phyloP scores from a whole-genome alignment of 92 coral and sea anemone genomes.

The Isaurus tuberculatus region DNA sequence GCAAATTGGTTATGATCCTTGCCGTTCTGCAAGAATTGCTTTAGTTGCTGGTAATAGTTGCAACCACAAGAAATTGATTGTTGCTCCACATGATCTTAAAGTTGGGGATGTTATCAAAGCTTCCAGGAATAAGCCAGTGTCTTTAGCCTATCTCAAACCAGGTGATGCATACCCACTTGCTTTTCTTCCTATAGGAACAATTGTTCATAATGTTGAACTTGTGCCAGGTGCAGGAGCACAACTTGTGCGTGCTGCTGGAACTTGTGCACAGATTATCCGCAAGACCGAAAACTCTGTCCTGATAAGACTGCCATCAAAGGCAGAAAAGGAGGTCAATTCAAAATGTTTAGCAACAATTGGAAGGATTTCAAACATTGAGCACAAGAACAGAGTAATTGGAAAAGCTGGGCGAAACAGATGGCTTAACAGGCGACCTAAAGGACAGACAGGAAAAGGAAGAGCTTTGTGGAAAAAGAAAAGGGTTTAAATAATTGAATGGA shows the following conservation, averaged over 20 bases:
- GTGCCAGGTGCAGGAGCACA: conserved; percentile 95
- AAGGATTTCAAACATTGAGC: conserved; percentile 93
- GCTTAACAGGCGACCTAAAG: conserved; percentile 95
- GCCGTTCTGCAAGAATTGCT: conserved; percentile 96
- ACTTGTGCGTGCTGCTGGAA: conserved; percentile 95
- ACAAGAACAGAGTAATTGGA: conserved; percentile 91
- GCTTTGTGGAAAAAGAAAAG: conserved; percentile 97
- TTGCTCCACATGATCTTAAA: conserved; percentile 91
- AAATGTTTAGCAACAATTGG: conserved; percentile 92
- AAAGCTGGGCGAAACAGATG: conserved; percentile 98
- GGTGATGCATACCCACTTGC: conserved; percentile 97
- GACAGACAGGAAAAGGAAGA: conserved; percentile 95
- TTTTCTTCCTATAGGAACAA: conserved; percentile 86
- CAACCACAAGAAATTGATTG: conserved; percentile 82
- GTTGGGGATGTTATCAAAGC: conserved; percentile 94
- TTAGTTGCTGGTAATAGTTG: conserved; percentile 95
- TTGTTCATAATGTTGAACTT: conserved; percentile 94
- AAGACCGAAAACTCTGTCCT: conserved; percentile 77
- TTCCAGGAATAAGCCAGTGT: conserved; percentile 83
- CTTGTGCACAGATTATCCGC: conserved; percentile 93
- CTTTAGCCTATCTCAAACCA: conserved; percentile 84
- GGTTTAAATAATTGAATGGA: conserved; percentile 53
- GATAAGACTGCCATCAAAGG: conserved; percentile 92
- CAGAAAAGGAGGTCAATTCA: conserved; percentile 80
- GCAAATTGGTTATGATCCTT: conserved; percentile 95